These are phyloP conservation scores for Brachionus sp. DNA, from an alignment of 1,140 invertebrate species.

Conservation along the genomic window DNA sequence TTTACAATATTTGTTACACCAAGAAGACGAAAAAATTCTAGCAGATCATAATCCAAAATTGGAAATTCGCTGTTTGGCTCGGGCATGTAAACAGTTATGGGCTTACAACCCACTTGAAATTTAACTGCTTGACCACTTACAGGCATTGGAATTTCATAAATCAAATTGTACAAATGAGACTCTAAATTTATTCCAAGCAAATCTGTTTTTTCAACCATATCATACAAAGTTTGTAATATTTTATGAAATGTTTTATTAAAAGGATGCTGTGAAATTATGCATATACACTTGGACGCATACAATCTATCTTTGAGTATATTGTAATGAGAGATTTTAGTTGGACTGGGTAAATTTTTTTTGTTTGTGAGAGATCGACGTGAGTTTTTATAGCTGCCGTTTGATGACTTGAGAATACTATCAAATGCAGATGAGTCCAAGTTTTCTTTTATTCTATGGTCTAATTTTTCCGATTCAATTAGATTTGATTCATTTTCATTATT, in stretches of 20 bases:
- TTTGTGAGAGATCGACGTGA: not conserved
- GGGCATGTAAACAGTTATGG: conserved; percentile 61
- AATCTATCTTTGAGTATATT: conserved; percentile 86
- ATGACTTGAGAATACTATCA: conserved; percentile 1
- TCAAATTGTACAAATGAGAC: conserved; percentile 86
- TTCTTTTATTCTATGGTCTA: not conserved
- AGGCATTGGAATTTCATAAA: conserved; percentile 88
- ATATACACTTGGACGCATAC: conserved; percentile 88
- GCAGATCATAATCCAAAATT: conserved; percentile 84
- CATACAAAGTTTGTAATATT: conserved; percentile 80
- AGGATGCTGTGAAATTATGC: conserved; percentile 79
- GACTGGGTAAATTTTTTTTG: conserved; percentile 51
- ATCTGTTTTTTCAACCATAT: conserved; percentile 61
- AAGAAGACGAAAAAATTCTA: conserved; percentile 77
- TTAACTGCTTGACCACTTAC: conserved; percentile 77
- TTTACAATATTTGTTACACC: conserved; percentile 85
- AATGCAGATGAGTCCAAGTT: not conserved
- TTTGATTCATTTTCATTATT: not conserved
- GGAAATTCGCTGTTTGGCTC: conserved; percentile 71
- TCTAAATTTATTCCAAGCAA: conserved; percentile 66
- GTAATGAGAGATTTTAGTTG: conserved; percentile 67
- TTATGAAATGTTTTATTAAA: conserved; percentile 67
- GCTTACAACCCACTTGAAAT: conserved; percentile 64
- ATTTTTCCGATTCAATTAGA: not conserved
- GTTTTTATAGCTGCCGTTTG: not conserved